Base-by-base conservation (phyloP, 1,140 invertebrate genomes). In the Gryon sp. region DNA sequence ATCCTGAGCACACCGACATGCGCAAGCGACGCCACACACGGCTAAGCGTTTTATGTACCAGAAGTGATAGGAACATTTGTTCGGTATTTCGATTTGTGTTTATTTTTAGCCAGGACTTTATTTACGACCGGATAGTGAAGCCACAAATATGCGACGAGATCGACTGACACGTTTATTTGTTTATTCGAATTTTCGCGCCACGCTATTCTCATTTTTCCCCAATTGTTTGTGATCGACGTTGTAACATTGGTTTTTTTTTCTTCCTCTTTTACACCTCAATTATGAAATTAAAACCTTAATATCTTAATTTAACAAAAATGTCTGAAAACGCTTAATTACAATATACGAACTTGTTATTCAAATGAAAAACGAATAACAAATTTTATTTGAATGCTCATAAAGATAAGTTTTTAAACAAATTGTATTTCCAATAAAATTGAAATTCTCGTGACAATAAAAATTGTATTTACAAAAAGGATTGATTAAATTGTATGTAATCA, bases 51-150 rank as follows among this genome's bases (percentile, higher is more conserved):
- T 87, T 88, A 87, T 88, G 85, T 86, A 85, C 80, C 85, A 84
- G 83, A 87, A 88, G 82, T 86, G 84, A 88, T 86, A 82, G 81
- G 76, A 83, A 83, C 83, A 84, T 85, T 87, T 83, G 82, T 86
- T 87, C 84, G 82, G 83, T 86, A 86, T 86, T 87, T 86, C 82
- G 80, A 80, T 80, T 81, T 86, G 81, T 85, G 86, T 86, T 86
- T 87, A 83, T 86, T 87, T 87, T 83, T 80, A 83, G 70, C 70
- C 78, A 52, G 57, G 79, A 84, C 82, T 87, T 86, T 87, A 87
- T 87, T 88, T 87, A 87, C 84, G 82, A 86, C 80, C 82, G 85
- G 84, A 87, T 86, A 84, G 82, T 76, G 66, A 81, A 82, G 80
- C 84, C 86, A 83, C 84, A 88, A 87, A 85, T 87, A 85, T 83